Percentiles rank a stretch among this genome's conserved stretches.
phyloP scores from a whole-genome alignment of 2,888 invertebrate species.

The Ophion obscuratus region DNA sequence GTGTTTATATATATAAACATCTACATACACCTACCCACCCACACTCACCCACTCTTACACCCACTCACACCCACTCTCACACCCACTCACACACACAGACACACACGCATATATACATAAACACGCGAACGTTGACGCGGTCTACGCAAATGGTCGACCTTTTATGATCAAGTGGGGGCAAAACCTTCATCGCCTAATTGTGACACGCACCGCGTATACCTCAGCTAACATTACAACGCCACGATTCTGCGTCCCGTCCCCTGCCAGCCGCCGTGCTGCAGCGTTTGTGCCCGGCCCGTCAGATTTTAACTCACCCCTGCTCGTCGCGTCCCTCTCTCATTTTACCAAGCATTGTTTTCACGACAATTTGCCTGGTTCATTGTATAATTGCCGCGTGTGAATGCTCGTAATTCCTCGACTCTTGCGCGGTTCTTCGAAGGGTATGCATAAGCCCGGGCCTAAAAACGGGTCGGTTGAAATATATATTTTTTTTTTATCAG shows the following conservation, averaged over 20 bases:
- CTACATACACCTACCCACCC: too few relatives aligned
- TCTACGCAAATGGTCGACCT: slow-evolving; percentile 48
- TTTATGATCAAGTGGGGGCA: slow-evolving; percentile 55
- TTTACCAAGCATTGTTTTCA: slow-evolving; percentile 30
- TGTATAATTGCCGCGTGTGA: not conserved
- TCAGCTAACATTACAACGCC: slow-evolving; percentile 39
- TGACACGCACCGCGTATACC: slow-evolving; percentile 17
- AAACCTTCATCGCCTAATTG: slow-evolving; percentile 49
- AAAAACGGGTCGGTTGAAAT: too few relatives aligned
- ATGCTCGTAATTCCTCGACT: not conserved
- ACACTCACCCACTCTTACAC: too few relatives aligned
- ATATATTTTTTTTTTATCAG: too few relatives aligned
- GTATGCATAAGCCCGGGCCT: not conserved
- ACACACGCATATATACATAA: not conserved
- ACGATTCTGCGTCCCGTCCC: not conserved
- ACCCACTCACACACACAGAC: too few relatives aligned
- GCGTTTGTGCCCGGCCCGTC: slow-evolving; percentile 26
- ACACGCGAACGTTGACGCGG: slow-evolving; percentile 23
- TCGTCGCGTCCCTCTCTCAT: slow-evolving; percentile 22
- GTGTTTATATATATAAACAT: too few relatives aligned
- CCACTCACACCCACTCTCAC: too few relatives aligned
- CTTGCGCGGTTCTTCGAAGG: not conserved
- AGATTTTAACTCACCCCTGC: not conserved
- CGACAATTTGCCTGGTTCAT: slow-evolving; percentile 35
- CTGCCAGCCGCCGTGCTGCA: not conserved